phyloP scores from a whole-genome alignment of 2,888 invertebrate genomes.

The Hirudinaria manillensis region DNA sequence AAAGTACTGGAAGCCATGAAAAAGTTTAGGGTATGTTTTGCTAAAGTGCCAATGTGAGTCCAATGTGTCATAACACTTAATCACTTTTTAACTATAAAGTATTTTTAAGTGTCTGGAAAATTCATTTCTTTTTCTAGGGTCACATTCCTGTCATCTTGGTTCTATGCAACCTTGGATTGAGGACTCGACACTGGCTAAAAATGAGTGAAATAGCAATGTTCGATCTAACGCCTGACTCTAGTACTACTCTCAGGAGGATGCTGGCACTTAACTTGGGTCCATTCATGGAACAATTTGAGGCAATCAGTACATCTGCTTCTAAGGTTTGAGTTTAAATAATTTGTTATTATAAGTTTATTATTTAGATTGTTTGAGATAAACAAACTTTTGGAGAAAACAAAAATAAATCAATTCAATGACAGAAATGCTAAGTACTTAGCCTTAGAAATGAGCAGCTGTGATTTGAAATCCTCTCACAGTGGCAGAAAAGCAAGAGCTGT shows the following conservation, averaged over 20 bases:
- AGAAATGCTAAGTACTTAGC: too few relatives aligned
- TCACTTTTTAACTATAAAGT: too few relatives aligned
- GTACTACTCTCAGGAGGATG: conserved; percentile 74
- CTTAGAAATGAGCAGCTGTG: too few relatives aligned
- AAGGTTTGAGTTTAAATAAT: conserved; percentile 46
- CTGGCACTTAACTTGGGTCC: conserved; percentile 67
- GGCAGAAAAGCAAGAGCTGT: too few relatives aligned
- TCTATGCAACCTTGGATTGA: conserved; percentile 78
- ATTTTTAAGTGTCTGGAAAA: too few relatives aligned
- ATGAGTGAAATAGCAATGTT: conserved; percentile 75
- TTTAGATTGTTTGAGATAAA: neutral
- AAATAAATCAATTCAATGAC: too few relatives aligned
- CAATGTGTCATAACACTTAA: too few relatives aligned
- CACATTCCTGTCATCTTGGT: conserved; percentile 77
- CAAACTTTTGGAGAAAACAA: too few relatives aligned
- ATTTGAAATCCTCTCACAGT: too few relatives aligned
- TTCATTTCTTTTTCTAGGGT: conserved; percentile 55
- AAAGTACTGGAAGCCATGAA: conserved; percentile 56
- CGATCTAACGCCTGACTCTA: conserved; percentile 77
- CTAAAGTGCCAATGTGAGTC: too few relatives aligned
- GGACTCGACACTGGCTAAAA: conserved; percentile 73
- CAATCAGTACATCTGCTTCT: conserved; percentile 53
- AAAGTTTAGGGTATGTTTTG: conserved; percentile 58
- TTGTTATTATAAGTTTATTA: neutral
- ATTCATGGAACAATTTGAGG: conserved; percentile 63